Evolutionary conservation across 2,888 invertebrate species (phyloP), one percentile per base, ranked within the genome.

Genomic region (Xanthia togata): DNA sequence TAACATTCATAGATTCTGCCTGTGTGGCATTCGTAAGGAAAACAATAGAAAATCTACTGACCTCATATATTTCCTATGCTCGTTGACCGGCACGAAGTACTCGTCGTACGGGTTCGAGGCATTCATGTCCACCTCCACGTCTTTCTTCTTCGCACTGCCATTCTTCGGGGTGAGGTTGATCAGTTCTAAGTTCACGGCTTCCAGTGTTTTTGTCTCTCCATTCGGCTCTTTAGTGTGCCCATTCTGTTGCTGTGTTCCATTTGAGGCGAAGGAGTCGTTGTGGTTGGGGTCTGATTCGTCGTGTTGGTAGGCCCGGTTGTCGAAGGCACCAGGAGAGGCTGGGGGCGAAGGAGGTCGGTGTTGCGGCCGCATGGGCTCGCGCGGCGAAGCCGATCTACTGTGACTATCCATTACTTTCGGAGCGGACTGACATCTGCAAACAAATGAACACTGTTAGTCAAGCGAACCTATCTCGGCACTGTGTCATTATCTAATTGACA

Each of bases 21-120:
- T 44, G 41, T 60, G 53, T 47, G 59, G 38, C 8, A 5, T 41
- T 47, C 2, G 47, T 60, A 20, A n/a, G 2, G 11, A n/a, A 35
- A 60, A 55, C n/a, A 73, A 67, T 50, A 57, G 9, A 55, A 64
- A 23, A 20, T 74, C 59, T 38, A 92, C 96, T 95, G 93, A 98
- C 98, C 98, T 98, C 97, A 98, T 98, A 92, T 98, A 98, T 95
- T 98, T 98, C 92, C 98, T 97, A 93, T 98, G 98, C 91, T 98
- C 98, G 92, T 98, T 98, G 84, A 98, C 98, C 50, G 98, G 98
- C 82, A 98, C 98, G 93, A 98, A 98, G 94, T 98, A 98, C 90
- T 98, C 98, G 90, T 98, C 98, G 93, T 98, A 98, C 9, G 98
- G 98, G 92, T 98, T 98, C 55, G 97, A 97, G 38, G 97, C 96